A percentile compares a stretch with the other conserved stretches of the same genome.
Evolutionary conservation across 2,797 vertebrate species (phyloP).

Genomic region (Pseudochromis fuscus): DNA sequence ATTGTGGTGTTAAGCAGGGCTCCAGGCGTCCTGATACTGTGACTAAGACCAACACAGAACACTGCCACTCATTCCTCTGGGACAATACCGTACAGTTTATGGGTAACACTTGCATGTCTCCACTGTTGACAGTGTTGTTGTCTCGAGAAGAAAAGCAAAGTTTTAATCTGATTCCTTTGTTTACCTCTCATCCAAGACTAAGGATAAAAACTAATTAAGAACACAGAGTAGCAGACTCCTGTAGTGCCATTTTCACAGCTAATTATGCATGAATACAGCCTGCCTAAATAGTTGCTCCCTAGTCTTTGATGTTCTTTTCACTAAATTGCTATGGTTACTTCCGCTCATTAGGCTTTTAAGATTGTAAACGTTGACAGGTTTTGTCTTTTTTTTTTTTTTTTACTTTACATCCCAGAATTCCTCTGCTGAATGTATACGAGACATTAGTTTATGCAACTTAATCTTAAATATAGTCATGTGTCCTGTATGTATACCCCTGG

Average conservation of each 20-base stretch:
- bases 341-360: constrained; percentile 85
- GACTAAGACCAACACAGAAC: constrained; percentile 44
- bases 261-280: constrained; percentile 86
- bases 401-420: constrained; percentile 38
- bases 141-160: constrained; percentile 60
- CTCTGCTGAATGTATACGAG: constrained; percentile 13
- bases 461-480: constrained; percentile 50
- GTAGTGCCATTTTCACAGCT: constrained; percentile 84
- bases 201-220: constrained; percentile 85
- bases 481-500: constrained; percentile 58
- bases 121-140: constrained; percentile 59
- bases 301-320: constrained; percentile 82
- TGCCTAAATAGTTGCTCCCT: constrained; percentile 82
- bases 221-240: constrained; percentile 80
- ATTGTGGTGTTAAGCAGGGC: constrained; percentile 33
- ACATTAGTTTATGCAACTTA: constrained; percentile 11
- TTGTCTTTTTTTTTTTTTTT: constrained; percentile 43
- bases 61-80: constrained; percentile 38
- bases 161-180: constrained; percentile 83
- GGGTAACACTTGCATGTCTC: constrained; percentile 43
- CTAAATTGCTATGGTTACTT: constrained; percentile 84
- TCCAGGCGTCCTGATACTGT: constrained; percentile 39
- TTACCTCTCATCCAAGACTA: constrained; percentile 81
- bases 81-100: constrained; percentile 52
- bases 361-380: constrained; percentile 79